Evolutionary conservation across 1,140 invertebrate species (phyloP), one percentile per base, ranked within the genome.

Genomic region (Lanistes nyassanus): DNA sequence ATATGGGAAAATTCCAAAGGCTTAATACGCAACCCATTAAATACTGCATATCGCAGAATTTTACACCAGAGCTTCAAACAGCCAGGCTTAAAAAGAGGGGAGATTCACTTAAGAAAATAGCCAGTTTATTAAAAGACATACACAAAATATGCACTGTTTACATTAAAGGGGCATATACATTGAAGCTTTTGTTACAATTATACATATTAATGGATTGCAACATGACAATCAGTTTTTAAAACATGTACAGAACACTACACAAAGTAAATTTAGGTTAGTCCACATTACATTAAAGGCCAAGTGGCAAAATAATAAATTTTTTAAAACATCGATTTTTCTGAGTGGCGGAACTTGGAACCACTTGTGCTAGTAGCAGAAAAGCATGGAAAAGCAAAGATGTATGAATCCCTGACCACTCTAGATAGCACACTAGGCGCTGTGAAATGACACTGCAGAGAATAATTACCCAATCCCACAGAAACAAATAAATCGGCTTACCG

Each of bases 401-500:
- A 16, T n/a, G 7, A n/a, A 62, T 31, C 0, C 58, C 2, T 62
- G 11, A 0, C 21, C 11, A 65, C 9, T 3, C 1, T 6, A 31
- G 21, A 34, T 65, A 37, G 51, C n/a, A 69, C 6, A 19, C 67
- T 19, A 26, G 31, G 23, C 4, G 26, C 13, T 13, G 6, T 29
- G 31, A 3, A 69, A 23, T 31, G 26, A n/a, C 42, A 23, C 29
- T 29, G 42, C 64, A 39, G 2, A 66, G 21, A 66, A 36, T 34
- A 21, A 31, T 34, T 64, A 9, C 31, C 7, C 5, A 1, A 36
- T 26, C 31, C 7, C 37, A 26, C 19, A 53, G 23, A 68, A n/a
- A n/a, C 7, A 42, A 29, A 29, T 31, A 69, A 53, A 11, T 21
- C 11, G 47, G 81, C 80, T 76, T 81, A 89, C 87, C 79, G 88